Evolutionary conservation across 2,113 vertebrate species (phyloP).

Genomic region (Bucco capensis): DNA sequence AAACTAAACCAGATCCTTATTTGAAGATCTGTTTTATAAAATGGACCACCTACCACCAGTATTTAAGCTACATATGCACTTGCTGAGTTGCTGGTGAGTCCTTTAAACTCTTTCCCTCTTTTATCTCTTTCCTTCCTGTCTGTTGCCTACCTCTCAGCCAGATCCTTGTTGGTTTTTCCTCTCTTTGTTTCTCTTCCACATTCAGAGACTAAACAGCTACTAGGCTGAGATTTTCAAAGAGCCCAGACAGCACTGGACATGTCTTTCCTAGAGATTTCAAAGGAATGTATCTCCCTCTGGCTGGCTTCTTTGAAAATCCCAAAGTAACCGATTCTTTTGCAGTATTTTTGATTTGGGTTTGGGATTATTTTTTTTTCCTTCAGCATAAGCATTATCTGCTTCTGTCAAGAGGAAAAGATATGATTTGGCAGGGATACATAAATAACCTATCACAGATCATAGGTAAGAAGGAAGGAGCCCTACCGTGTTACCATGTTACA

Average conservation of each 20-base stretch:
- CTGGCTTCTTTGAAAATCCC: neutral
- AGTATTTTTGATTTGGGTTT: neutral
- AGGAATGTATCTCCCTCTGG: neutral
- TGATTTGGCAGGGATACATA: rapidly evolving
- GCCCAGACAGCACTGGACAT: neutral
- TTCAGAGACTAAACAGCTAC: neutral
- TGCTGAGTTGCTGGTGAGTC: neutral
- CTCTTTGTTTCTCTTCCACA: neutral
- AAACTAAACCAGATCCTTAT: neutral
- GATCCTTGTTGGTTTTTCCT: neutral
- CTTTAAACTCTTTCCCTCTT: neutral
- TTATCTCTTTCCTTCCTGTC: neutral
- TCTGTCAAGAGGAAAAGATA: neutral
- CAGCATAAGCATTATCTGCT: neutral
- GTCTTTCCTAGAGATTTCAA: neutral
- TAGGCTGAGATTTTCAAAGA: neutral
- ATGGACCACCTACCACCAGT: neutral
- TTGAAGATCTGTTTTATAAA: neutral
- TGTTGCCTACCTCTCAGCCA: neutral
- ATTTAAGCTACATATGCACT: neutral
- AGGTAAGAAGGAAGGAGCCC: neutral
- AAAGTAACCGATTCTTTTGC: neutral
- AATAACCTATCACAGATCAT: neutral
- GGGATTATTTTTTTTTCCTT: neutral
- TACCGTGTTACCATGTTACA: neutral